Conservation (phyloP, 2,113 vertebrate genomes). For the Sigmodon hispidus region DNA sequence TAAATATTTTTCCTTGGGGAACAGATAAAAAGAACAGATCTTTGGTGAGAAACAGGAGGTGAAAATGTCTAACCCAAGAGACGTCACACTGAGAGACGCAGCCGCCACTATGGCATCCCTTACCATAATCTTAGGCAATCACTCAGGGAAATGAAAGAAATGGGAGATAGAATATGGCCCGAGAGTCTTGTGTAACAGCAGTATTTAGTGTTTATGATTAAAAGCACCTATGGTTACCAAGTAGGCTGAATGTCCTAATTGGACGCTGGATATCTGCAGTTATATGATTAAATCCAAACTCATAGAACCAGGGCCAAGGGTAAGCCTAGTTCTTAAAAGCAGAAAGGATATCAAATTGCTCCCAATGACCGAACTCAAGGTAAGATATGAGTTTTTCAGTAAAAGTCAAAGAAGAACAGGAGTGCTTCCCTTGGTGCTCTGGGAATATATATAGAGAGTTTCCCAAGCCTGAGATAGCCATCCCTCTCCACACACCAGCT, state of each 20-base stretch:
- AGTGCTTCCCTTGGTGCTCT: not conserved
- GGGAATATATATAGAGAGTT: not conserved
- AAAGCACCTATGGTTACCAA: not conserved
- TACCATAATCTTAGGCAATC: not conserved
- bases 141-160: not conserved
- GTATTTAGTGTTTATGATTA: not conserved
- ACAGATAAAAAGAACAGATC: not conserved
- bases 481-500: not conserved
- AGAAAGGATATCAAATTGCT: not conserved
- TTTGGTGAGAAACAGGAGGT: not conserved
- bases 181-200: not conserved
- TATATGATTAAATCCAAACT: not conserved
- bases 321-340: not conserved
- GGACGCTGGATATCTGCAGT: not conserved
- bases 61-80: not conserved
- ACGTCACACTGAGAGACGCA: not conserved
- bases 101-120: rapidly evolving
- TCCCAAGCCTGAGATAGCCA: not conserved
- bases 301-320: not conserved
- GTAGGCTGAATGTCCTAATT: not conserved
- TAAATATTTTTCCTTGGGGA: not conserved
- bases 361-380: not conserved
- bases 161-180: not conserved
- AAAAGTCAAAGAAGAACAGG: not conserved
- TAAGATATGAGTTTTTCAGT: not conserved